phyloP scores from a whole-genome alignment of 2,113 vertebrate genomes.

The Pelobates fuscus region DNA sequence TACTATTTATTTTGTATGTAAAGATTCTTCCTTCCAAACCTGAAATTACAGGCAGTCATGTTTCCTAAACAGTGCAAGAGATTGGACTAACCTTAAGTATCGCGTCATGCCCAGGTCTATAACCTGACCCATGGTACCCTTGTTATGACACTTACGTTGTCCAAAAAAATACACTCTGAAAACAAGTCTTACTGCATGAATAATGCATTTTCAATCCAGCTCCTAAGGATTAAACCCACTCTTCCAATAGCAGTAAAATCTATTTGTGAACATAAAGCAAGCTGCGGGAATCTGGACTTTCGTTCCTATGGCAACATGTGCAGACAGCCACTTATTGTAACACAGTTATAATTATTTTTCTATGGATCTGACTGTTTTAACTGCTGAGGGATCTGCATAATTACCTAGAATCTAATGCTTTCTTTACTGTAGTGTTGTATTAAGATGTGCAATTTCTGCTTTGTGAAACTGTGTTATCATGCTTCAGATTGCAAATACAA shows the following conservation, averaged over 20 bases:
- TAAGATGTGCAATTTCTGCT: conserved; percentile 1
- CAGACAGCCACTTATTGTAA: conserved; percentile 44
- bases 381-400: conserved; percentile 42
- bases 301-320: conserved; percentile 33
- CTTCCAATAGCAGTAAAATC: conserved; percentile 7
- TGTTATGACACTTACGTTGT: neutral
- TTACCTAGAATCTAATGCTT: conserved; percentile 44
- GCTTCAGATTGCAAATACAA: neutral
- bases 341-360: conserved; percentile 46
- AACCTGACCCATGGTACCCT: too few species aligned
- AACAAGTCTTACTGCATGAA: too few species aligned
- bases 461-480: neutral
- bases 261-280: conserved; percentile 46
- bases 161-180: conserved; percentile 19
- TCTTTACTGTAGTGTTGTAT: conserved; percentile 22
- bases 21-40: too few species aligned
- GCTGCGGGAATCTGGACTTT: conserved; percentile 22
- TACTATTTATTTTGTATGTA: too few species aligned
- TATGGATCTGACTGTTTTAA: conserved; percentile 42
- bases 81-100: too few species aligned
- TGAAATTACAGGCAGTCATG: too few species aligned
- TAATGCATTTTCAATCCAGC: conserved; percentile 27
- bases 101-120: too few species aligned
- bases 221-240: neutral
- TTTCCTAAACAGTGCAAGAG: too few species aligned